Conservation (phyloP, 2,888 invertebrate species). For the Mesochorus sp. region DNA sequence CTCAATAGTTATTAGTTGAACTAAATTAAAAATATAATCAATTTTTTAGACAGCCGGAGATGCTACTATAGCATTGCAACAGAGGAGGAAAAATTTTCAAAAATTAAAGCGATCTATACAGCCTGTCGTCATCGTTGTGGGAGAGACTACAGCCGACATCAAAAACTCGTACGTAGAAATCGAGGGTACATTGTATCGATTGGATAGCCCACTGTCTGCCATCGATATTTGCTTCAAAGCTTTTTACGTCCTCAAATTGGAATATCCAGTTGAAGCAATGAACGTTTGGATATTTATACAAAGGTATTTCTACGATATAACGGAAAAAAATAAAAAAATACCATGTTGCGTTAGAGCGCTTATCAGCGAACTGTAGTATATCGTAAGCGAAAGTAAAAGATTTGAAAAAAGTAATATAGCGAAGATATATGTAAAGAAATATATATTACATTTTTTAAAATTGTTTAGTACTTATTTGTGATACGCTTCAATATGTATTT, state of each 20-base stretch:
- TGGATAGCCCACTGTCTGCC: constrained; percentile 29
- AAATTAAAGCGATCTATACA: constrained; percentile 30
- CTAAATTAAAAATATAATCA: neutral
- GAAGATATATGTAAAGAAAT: neutral
- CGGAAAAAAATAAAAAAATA: constrained; percentile 25
- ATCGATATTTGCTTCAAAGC: constrained; percentile 37
- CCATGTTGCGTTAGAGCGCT: constrained; percentile 31
- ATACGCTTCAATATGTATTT: neutral
- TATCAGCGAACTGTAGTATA: constrained; percentile 34
- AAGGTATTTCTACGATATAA: constrained; percentile 30
- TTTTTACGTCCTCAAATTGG: constrained; percentile 34
- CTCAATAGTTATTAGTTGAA: neutral
- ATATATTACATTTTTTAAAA: too few relatives aligned
- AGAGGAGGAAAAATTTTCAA: constrained; percentile 28
- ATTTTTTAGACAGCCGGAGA: constrained; percentile 25
- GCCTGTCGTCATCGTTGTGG: constrained; percentile 31
- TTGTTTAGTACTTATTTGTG: neutral
- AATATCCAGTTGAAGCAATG: constrained; percentile 32
- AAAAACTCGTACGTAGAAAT: constrained; percentile 28
- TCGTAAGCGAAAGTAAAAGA: neutral
- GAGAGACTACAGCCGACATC: constrained; percentile 20
- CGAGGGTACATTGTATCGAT: constrained; percentile 22
- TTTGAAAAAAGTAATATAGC: neutral
- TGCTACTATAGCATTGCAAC: constrained; percentile 16
- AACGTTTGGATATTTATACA: constrained; percentile 46